phyloP scores from a whole-genome alignment of 1,140 invertebrate species.

The Maniola jurtina region DNA sequence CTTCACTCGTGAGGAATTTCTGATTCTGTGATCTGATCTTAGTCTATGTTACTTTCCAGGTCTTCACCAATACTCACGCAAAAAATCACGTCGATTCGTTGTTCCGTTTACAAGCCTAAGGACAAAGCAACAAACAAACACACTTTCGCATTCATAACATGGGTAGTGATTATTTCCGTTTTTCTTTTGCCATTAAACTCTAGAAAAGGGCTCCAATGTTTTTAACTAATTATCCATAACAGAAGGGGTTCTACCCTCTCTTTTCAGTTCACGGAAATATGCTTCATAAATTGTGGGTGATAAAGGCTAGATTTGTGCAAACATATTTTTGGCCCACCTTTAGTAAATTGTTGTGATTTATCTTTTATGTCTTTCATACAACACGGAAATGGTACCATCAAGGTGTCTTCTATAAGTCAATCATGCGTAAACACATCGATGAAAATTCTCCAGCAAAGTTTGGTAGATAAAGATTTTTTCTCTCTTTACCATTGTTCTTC shows the following conservation, averaged over 20 bases:
- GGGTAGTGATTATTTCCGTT: conserved; percentile 3
- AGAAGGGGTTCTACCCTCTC: conserved; percentile 22
- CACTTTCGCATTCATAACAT: not conserved
- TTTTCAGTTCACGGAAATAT: not conserved
- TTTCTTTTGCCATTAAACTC: conserved; percentile 15
- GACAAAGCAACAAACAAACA: not conserved
- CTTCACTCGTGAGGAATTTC: too few relatives aligned
- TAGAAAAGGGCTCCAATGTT: conserved; percentile 17
- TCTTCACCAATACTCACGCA: too few relatives aligned
- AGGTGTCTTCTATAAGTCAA: too few relatives aligned
- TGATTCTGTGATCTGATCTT: too few relatives aligned
- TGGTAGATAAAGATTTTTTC: too few relatives aligned
- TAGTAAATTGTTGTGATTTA: conserved; percentile 4
- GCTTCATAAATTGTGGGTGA: not conserved
- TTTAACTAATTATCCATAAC: conserved; percentile 26
- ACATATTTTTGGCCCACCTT: not conserved
- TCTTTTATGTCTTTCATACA: not conserved
- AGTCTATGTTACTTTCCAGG: too few relatives aligned
- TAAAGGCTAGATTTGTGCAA: not conserved
- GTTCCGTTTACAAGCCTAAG: too few relatives aligned
- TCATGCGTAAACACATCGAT: too few relatives aligned
- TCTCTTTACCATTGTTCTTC: too few relatives aligned
- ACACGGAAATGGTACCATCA: not conserved
- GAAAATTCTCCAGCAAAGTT: too few relatives aligned
- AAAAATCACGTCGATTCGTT: too few relatives aligned